Percentiles rank a stretch among this genome's conserved stretches.
Evolutionary conservation across 2,113 vertebrate genomes (phyloP).

Genomic region (Clinocottus analis): DNA sequence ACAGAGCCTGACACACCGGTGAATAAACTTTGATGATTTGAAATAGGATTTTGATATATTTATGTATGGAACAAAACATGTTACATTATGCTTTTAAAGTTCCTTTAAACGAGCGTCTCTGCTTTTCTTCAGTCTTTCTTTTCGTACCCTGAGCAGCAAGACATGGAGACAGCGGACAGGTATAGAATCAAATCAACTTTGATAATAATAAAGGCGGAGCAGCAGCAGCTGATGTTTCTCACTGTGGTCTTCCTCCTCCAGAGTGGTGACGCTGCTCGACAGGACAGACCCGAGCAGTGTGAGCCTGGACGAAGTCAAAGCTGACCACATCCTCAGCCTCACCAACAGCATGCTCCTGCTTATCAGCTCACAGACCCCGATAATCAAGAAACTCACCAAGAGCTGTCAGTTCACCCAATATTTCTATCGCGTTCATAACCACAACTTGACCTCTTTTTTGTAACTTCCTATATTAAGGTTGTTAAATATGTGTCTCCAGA

Average conservation of each 20-base stretch:
- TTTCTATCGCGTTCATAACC: background rate
- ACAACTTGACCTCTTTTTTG: background rate
- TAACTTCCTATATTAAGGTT: background rate
- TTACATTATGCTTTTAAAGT: background rate
- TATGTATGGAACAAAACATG: background rate
- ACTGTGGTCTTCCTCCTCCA: constrained; percentile 48
- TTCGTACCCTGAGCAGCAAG: constrained; percentile 28
- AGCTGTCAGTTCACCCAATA: constrained; percentile 76
- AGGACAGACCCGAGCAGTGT: constrained; percentile 75
- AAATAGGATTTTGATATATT: too few relatives aligned
- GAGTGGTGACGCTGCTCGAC: constrained; percentile 71
- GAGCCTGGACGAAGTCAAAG: constrained; percentile 80
- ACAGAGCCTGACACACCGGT: constrained; percentile 57
- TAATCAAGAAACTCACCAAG: constrained; percentile 80
- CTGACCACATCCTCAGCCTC: constrained; percentile 79
- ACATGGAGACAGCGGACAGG: constrained; percentile 52
- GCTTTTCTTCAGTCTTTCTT: constrained; percentile 47
- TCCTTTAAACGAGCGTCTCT: background rate
- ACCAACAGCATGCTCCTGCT: constrained; percentile 79
- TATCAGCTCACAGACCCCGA: constrained; percentile 80
- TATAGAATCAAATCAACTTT: constrained; percentile 29
- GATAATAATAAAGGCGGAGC: background rate
- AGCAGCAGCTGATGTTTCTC: constrained; percentile 15
- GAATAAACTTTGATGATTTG: too few relatives aligned
- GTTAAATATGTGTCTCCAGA: constrained; percentile 69